Conservation (phyloP, 2,797 vertebrate genomes). For the Spondyliosoma cantharus region DNA sequence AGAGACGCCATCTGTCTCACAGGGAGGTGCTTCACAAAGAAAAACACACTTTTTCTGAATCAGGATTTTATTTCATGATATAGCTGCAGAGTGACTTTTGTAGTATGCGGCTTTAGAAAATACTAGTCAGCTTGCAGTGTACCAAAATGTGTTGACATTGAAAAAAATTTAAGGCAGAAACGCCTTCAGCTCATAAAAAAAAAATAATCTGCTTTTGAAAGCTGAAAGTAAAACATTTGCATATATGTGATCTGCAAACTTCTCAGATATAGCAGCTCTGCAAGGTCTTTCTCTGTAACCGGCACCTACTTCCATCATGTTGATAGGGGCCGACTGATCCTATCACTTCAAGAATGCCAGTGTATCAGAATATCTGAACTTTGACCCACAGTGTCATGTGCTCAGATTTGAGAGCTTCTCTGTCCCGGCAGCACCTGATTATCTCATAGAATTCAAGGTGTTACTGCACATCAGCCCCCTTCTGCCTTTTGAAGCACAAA, state of each 20-base stretch:
- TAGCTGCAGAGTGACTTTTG: constrained; percentile 18
- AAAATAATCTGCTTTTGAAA: neutral
- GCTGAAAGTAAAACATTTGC: no score
- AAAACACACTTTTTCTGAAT: constrained; percentile 34
- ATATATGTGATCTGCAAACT: constrained; percentile 17
- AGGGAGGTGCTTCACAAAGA: constrained; percentile 56
- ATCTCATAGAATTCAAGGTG: constrained; percentile 57
- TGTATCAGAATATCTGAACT: constrained; percentile 84
- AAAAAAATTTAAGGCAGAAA: constrained; percentile 1
- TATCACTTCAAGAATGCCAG: constrained; percentile 82
- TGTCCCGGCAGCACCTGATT: constrained; percentile 60
- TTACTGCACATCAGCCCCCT: constrained; percentile 60
- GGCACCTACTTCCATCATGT: constrained; percentile 64
- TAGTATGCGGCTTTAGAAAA: constrained; percentile 1
- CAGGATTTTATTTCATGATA: constrained; percentile 47
- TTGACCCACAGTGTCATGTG: constrained; percentile 71
- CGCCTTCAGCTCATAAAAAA: neutral
- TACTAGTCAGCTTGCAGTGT: neutral
- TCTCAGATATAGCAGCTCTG: constrained; percentile 13
- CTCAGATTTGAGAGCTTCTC: constrained; percentile 52
- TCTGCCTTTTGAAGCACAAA: constrained; percentile 59
- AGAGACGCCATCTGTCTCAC: constrained; percentile 73
- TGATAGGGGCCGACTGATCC: constrained; percentile 81
- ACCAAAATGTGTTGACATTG: constrained; percentile 12
- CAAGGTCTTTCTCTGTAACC: constrained; percentile 35